These are phyloP conservation scores for Spodoptera littoralis DNA, from an alignment of 2,888 invertebrate species.

Conservation along the genomic window DNA sequence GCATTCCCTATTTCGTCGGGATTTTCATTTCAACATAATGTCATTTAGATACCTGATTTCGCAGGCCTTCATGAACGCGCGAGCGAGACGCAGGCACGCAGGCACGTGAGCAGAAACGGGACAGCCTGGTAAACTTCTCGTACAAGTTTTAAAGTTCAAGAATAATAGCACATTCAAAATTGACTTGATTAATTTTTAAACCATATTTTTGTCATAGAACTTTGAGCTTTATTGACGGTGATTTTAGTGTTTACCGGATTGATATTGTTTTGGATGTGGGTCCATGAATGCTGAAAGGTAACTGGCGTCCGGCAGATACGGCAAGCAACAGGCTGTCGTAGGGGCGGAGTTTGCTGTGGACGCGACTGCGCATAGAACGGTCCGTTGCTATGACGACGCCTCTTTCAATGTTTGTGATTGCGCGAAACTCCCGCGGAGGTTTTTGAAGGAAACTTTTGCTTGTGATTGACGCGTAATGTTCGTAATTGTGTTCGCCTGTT, in stretches of 20 bases:
- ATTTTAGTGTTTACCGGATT: slow-evolving; percentile 52
- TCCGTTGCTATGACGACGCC: slow-evolving; percentile 85
- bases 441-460: slow-evolving; percentile 71
- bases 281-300: slow-evolving; percentile 64
- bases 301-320: slow-evolving; percentile 79
- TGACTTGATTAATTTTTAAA: slow-evolving; percentile 42
- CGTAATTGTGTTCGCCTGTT: slow-evolving; percentile 65
- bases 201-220: slow-evolving; percentile 40
- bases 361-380: slow-evolving; percentile 78
- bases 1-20: slow-evolving; percentile 39
- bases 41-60: slow-evolving; percentile 75
- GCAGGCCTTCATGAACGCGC: slow-evolving; percentile 76
- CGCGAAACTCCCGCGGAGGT: slow-evolving; percentile 65
- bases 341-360: slow-evolving; percentile 75
- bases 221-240: slow-evolving; percentile 41
- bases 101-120: slow-evolving; percentile 65
- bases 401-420: slow-evolving; percentile 83
- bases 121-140: slow-evolving; percentile 64
- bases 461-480: slow-evolving; percentile 75
- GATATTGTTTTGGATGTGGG: slow-evolving; percentile 69
- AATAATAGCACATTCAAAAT: slow-evolving; percentile 51
- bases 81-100: slow-evolving; percentile 69
- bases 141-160: slow-evolving; percentile 63
- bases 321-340: slow-evolving; percentile 85
- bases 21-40: slow-evolving; percentile 57